Conservation (phyloP, 2,113 vertebrate species). For the Myotis davidii region DNA sequence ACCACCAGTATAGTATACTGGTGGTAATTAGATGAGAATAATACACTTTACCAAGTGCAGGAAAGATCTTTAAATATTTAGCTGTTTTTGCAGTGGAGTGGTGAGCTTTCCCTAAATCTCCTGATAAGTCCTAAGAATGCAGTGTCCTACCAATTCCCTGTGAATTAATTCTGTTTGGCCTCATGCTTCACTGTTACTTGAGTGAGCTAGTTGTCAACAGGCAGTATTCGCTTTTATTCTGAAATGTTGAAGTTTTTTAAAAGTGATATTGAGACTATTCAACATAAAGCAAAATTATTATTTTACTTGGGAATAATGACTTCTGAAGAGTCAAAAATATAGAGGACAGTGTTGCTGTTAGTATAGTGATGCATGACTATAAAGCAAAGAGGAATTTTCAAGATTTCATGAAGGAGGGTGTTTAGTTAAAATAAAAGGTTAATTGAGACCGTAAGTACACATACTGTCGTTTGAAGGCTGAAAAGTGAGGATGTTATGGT, state of each 20-base stretch:
- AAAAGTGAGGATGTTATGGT: neutral
- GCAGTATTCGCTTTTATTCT: neutral
- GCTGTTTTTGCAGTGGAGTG: conserved; percentile 20
- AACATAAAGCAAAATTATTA: neutral
- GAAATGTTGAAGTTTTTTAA: neutral
- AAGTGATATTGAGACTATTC: neutral
- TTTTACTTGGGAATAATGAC: conserved; percentile 23
- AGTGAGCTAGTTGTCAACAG: conserved; percentile 18
- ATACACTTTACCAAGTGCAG: conserved; percentile 1
- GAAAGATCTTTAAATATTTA: conserved; percentile 42
- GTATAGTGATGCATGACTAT: neutral
- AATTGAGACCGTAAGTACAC: neutral
- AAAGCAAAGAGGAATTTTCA: conserved; percentile 18
- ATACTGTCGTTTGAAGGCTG: neutral
- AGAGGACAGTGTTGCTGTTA: neutral
- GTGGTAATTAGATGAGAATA: too few species aligned
- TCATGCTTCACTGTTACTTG: conserved; percentile 39
- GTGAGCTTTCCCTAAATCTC: conserved; percentile 61
- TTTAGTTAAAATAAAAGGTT: conserved; percentile 7
- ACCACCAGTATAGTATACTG: conserved; percentile 2
- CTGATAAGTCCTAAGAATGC: neutral
- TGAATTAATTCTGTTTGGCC: conserved; percentile 43
- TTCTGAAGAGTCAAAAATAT: neutral
- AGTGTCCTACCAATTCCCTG: conserved; percentile 29
- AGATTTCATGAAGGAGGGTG: neutral